Evolutionary conservation across 1,140 invertebrate species (phyloP), one percentile per base, ranked within the genome.

Genomic region (Zaprionus davidi): DNA sequence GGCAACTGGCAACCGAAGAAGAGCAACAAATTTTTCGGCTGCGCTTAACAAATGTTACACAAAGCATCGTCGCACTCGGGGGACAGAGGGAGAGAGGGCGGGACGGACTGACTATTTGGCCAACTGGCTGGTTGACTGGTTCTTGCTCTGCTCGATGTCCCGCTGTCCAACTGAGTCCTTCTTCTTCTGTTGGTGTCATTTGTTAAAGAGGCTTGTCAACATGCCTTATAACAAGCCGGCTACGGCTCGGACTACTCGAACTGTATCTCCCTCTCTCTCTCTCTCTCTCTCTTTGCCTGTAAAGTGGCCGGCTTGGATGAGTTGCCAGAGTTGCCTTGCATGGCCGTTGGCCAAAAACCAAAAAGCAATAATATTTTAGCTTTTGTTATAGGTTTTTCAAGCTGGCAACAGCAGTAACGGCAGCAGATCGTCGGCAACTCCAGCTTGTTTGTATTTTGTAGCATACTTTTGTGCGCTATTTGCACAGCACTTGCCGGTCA

Each of bases 181-280:
- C 82, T 73, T 71, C 67, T 68, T 76, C 86, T 90, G 86, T 81
- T 90, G 87, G 87, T 90, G 86, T 91, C 87, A 90, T 90, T 90
- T 90, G 87, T 87, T 90, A 90, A 90, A 90, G 87, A 90, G 87
- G 87, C 87, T 87, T 90, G 87, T 90, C 87, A 90, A 90, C 87
- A 90, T 87, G 84, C 84, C 84, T 81, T 85, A 84, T 88, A 88
- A 88, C 84, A 88, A 88, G 84, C 84, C 80, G 71, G 85, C 84
- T 87, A 75, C 84, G 79, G 77, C 77, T 81, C 82, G 76, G 31
- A 77, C 57, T 67, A 53, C 64, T 65, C 51, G 26, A 64, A 55
- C 59, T 58, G 51, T 74, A 24, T 71, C 36, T 64, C 53, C 41
- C 67, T 51, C 44, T 49, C 26, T 63, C 11, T 53, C 51, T n/a